Evolutionary conservation across 2,797 vertebrate species (phyloP), one percentile per base, ranked within the genome.

Genomic region (Cheracebus regulus): DNA sequence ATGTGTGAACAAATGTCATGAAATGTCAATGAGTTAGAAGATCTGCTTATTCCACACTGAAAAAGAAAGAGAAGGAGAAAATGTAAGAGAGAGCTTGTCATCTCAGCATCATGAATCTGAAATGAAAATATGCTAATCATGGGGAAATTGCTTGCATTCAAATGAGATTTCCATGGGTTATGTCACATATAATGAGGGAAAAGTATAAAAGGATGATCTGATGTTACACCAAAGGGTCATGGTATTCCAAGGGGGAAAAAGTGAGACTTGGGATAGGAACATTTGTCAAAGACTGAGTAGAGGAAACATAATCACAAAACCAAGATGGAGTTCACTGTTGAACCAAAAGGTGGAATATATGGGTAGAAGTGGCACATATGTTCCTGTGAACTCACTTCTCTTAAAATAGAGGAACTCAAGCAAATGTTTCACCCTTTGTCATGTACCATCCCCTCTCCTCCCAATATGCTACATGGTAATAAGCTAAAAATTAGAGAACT

Each of bases 161-260:
- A 84, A 75, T 90, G 44, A 90, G 19, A 67, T 4, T 79, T 61
- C 4, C 2, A 22, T 6, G 28, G 17, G 5, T 84, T 83, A 76
- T 20, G 1, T 28, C 4, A n/a, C 20, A 67, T 33, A 28, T 33
- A 80, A 70, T 58, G 9, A 6, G 3, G 14, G 64, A 93, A 15
- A 79, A 30, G 10, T 86, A 7, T 14, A 83, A 85, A 70, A 57
- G 5, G 4, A 52, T 83, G 8, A 75, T 1, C 20, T 55, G 19
- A 24, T 14, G 4, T 46, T 58, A 12, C 0, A 73, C 1, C 4
- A 4, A n/a, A 83, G 67, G 44, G 4, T 10, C 5, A 30, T 6
- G 1, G 0, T 30, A 83, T 33, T 7, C 13, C 4, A 50, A 28
- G 41, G 9, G 5, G 13, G 5, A 67, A 26, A 20, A 33, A 14